Evolutionary conservation across 2,113 vertebrate species (phyloP), one percentile per base, ranked within the genome.

Genomic region (Nicator chloris): DNA sequence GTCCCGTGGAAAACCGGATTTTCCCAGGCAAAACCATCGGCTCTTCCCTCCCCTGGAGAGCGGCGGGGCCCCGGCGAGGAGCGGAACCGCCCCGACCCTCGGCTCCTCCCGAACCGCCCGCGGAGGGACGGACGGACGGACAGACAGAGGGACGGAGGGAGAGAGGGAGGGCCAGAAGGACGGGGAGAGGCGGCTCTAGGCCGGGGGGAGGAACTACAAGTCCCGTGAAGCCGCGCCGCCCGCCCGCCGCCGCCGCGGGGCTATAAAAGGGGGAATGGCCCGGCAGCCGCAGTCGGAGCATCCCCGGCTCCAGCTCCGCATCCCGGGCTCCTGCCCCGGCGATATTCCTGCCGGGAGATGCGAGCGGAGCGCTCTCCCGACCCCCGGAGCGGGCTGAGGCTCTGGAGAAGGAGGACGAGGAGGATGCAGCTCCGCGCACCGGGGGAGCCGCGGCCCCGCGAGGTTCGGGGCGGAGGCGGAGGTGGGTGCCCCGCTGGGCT

Each of bases 131-230:
- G 18, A 12, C 18, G 31, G 61, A 30, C 22, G 7, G 61, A 65
- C 27, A 4, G 78, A 68, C 27, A 5, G 53, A 45, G 4, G 39
- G 72, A 54, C 17, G 3, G 28, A 33, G 8, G 11, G 15, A 44
- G 14, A 44, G 42, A 44, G 42, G 42, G 53, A 45, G 10, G 19
- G 68, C 18, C 7, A 12, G 65, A 27, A 11, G 49, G 54, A 30
- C 22, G 42, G 15, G 42, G 17, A 37, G 88, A 72, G 95, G 92
- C 2, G 92, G 92, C 40, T 82, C 87, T 35, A 19, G 37, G 57
- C 35, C 39, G 51, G 40, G 66, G 81, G 93, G 95, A 83, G 95
- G 95, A 95, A 96, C 95, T 95, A 95, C 95, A 96, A 95, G 44
- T 94, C 93, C 95, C 95, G 92, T 64, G 93, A 66, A 94, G 93